Percentiles rank a stretch among this genome's conserved stretches.
Conservation (phyloP, 2,888 invertebrate species). For the Cordilura impudica region DNA sequence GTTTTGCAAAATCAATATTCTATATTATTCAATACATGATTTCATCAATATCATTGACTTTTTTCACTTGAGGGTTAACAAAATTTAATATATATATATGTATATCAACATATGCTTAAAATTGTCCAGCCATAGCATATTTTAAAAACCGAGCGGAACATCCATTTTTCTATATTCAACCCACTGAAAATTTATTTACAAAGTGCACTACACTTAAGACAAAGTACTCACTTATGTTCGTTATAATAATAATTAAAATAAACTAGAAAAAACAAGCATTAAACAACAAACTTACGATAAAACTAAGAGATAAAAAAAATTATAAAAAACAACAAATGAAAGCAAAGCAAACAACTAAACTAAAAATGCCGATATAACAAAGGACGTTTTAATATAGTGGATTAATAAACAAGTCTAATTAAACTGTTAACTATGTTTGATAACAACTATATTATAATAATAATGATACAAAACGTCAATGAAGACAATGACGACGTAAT, state of each 20-base stretch:
- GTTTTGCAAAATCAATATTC: too few relatives aligned
- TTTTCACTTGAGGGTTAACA: neutral
- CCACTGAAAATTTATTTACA: neutral
- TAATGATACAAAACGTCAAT: neutral
- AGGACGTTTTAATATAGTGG: neutral
- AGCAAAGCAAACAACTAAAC: neutral
- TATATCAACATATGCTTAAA: neutral
- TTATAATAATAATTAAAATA: neutral
- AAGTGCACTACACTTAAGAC: neutral
- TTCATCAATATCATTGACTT: too few relatives aligned
- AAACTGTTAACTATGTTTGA: neutral
- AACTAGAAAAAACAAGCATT: neutral
- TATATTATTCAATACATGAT: too few relatives aligned
- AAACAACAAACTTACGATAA: neutral
- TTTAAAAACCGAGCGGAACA: neutral
- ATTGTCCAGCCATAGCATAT: neutral
- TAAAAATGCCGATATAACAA: neutral
- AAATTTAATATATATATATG: too few relatives aligned
- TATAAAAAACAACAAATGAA: neutral
- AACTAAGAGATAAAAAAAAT: neutral
- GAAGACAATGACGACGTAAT: neutral
- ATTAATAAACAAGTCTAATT: too few relatives aligned
- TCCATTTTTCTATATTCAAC: neutral
- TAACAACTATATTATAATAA: too few relatives aligned
- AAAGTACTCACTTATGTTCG: neutral